Percentiles rank a stretch among this genome's conserved stretches.
Evolutionary conservation across 2,888 invertebrate genomes (phyloP).

Genomic region (Drosophila niveifrons): DNA sequence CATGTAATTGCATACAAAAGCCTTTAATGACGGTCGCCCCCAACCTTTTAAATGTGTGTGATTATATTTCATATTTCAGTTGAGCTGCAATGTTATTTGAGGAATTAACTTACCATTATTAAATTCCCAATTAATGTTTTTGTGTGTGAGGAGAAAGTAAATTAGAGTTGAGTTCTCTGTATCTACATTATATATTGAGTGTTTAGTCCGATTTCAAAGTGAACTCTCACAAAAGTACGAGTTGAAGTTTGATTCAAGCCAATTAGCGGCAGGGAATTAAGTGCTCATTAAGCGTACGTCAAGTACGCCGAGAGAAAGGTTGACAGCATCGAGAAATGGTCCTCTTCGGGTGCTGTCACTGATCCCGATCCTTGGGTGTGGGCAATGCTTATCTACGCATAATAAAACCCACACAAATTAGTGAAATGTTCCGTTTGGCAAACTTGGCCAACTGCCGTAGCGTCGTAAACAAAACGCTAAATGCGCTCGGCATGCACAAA

Average conservation of each 20-base stretch:
- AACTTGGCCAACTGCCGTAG: slow-evolving; percentile 55
- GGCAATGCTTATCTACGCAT: slow-evolving; percentile 56
- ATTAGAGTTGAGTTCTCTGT: slow-evolving; percentile 22
- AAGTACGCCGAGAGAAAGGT: slow-evolving; percentile 13
- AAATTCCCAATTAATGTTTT: slow-evolving; percentile 52
- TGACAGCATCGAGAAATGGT: slow-evolving; percentile 14
- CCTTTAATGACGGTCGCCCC: slow-evolving; percentile 62
- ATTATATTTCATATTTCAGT: slow-evolving; percentile 46
- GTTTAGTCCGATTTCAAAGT: background rate
- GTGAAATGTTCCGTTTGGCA: slow-evolving; percentile 48
- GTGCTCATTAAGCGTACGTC: slow-evolving; percentile 65
- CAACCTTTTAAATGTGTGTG: slow-evolving; percentile 17
- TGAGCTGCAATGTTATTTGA: slow-evolving; percentile 9
- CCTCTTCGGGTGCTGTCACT: background rate
- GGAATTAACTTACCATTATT: slow-evolving; percentile 52
- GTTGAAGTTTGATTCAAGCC: slow-evolving; percentile 37
- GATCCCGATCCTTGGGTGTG: background rate
- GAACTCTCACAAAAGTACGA: background rate
- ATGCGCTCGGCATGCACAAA: slow-evolving; percentile 74
- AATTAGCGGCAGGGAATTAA: slow-evolving; percentile 72
- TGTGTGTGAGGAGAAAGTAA: background rate
- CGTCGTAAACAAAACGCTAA: slow-evolving; percentile 76
- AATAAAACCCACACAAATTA: slow-evolving; percentile 72
- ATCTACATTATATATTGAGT: background rate
- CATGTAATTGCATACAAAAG: slow-evolving; percentile 81